Percentiles rank a stretch among this genome's conserved stretches.
These are phyloP conservation scores for Drosophila burlai DNA, from an alignment of 1,140 invertebrate genomes.

Conservation along the genomic window DNA sequence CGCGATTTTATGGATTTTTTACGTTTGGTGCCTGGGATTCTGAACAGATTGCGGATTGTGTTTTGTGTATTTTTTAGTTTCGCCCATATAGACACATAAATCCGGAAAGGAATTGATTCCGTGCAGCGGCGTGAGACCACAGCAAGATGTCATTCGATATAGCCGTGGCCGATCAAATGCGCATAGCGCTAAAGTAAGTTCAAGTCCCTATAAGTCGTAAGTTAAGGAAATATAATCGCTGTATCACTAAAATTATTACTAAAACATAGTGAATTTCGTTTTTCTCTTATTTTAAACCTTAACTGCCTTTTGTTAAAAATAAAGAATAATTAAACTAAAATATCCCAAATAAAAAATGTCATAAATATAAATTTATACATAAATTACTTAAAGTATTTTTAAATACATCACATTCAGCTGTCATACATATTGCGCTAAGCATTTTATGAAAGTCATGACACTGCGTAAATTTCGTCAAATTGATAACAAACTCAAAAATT, in stretches of 20 bases:
- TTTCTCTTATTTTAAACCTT: no score
- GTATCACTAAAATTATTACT: background rate
- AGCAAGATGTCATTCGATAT: constrained; percentile 83
- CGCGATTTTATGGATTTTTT: constrained; percentile 38
- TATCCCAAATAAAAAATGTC: background rate
- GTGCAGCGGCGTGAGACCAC: constrained; percentile 34
- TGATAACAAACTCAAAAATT: background rate
- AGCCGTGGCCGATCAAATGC: constrained; percentile 81
- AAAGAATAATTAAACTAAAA: background rate
- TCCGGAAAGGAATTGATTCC: constrained; percentile 48
- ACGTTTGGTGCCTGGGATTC: constrained; percentile 43
- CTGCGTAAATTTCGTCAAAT: background rate
- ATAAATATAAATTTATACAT: background rate
- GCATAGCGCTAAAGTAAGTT: constrained; percentile 79
- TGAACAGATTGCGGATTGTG: constrained; percentile 36
- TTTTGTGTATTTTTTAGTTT: constrained; percentile 24
- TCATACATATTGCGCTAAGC: background rate
- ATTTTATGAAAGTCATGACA: background rate
- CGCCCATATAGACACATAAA: constrained; percentile 10
- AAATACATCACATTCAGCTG: background rate
- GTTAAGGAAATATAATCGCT: background rate
- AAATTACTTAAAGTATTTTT: background rate
- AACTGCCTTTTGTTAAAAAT: no score
- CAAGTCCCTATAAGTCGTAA: no score
- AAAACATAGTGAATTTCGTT: no score